A percentile compares a stretch with the other conserved stretches of the same genome.
These are phyloP conservation scores for Tenualosa thibaudeaui DNA, from an alignment of 2,797 vertebrate species.

Conservation along the genomic window DNA sequence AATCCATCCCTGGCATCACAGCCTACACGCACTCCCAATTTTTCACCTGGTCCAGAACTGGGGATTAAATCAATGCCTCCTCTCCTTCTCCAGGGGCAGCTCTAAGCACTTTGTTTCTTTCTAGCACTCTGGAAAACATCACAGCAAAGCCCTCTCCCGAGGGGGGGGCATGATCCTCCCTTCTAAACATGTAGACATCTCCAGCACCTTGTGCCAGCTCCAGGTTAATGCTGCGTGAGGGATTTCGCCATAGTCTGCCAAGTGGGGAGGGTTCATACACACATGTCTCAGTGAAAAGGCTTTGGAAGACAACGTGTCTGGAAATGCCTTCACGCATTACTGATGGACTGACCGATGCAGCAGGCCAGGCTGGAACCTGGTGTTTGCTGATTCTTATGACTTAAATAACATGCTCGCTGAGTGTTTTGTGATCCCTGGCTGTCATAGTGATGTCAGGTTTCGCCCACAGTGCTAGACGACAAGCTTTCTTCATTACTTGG, in stretches of 20 bases:
- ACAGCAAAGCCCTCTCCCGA: slow-evolving; percentile 3
- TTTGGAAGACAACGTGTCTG: background rate
- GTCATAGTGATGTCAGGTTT: slow-evolving; percentile 15
- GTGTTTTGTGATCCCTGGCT: background rate
- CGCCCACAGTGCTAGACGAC: background rate
- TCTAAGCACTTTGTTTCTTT: background rate
- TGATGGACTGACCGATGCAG: background rate
- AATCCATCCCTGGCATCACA: background rate
- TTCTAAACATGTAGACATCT: slow-evolving; percentile 4
- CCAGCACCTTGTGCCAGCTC: background rate
- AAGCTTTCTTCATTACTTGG: slow-evolving; percentile 12
- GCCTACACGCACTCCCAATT: background rate
- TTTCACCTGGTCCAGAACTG: slow-evolving; percentile 8
- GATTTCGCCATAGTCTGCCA: background rate
- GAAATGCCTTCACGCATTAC: background rate
- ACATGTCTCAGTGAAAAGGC: background rate
- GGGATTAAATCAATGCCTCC: background rate
- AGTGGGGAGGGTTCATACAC: background rate
- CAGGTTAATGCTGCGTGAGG: background rate
- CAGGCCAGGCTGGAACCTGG: background rate
- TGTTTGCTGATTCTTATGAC: background rate
- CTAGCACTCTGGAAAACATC: slow-evolving; percentile 15
- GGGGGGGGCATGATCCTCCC: background rate
- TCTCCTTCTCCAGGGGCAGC: background rate
- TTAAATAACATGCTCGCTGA: background rate